Percentiles rank a stretch among this genome's conserved stretches.
phyloP scores from a whole-genome alignment of 2,113 vertebrate genomes.

The Heliornis fulica region DNA sequence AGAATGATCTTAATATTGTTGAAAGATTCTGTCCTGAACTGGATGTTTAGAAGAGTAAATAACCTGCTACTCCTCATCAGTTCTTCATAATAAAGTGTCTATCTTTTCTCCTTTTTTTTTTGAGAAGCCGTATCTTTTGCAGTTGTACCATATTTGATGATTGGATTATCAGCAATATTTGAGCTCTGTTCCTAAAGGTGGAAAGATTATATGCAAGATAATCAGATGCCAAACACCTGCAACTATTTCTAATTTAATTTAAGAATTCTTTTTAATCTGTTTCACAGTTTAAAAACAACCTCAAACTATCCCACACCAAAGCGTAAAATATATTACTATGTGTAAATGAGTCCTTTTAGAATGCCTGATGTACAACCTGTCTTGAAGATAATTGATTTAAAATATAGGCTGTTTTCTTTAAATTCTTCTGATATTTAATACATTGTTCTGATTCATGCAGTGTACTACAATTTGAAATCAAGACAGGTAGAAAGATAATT shows the following conservation, averaged over 20 bases:
- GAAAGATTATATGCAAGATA: neutral
- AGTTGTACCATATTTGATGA: neutral
- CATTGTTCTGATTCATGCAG: neutral
- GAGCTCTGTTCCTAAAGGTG: neutral
- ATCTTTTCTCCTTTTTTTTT: neutral
- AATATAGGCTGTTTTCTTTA: neutral
- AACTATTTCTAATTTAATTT: neutral
- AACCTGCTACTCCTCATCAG: fast-evolving
- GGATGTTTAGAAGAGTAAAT: neutral
- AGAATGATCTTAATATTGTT: neutral
- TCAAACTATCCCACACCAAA: neutral
- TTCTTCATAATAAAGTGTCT: neutral
- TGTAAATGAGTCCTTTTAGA: neutral
- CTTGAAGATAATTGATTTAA: neutral
- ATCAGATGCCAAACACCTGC: neutral
- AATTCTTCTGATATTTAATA: neutral
- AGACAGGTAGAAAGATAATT: neutral
- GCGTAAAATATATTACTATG: neutral
- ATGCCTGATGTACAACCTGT: neutral
- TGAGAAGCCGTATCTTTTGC: neutral
- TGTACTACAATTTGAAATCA: neutral
- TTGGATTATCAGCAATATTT: neutral
- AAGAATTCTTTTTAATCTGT: neutral
- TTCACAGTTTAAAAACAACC: neutral
- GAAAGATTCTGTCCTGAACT: neutral